Evolutionary conservation across 2,888 invertebrate genomes (phyloP).

Genomic region (Hermodice carunculata): DNA sequence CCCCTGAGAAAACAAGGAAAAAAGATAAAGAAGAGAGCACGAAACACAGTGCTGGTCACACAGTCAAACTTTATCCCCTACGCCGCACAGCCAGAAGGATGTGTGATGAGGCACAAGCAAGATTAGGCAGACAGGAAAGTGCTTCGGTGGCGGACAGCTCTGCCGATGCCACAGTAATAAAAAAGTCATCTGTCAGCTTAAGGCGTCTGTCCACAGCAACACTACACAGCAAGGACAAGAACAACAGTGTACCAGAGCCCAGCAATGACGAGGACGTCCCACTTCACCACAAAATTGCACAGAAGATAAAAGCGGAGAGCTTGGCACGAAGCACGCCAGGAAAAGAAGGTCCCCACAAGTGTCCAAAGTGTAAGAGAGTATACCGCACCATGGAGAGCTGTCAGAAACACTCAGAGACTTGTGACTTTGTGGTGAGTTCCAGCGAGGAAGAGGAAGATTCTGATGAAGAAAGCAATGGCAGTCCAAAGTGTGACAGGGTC

Average conservation of each 20-base stretch:
- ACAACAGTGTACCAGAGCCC: neutral
- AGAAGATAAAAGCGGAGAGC: slow-evolving; percentile 69
- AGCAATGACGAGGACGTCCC: slow-evolving; percentile 40
- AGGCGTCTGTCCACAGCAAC: too few relatives aligned
- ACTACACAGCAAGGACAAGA: neutral
- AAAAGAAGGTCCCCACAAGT: slow-evolving; percentile 79
- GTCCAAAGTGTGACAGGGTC: neutral
- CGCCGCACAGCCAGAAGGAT: slow-evolving; percentile 1
- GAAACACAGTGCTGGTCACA: neutral
- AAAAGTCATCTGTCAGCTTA: too few relatives aligned
- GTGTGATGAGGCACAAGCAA: too few relatives aligned
- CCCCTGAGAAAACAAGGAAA: too few relatives aligned
- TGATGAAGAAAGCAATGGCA: slow-evolving; percentile 18
- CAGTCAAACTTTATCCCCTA: slow-evolving; percentile 1
- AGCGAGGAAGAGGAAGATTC: slow-evolving; percentile 64
- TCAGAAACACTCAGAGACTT: slow-evolving; percentile 62
- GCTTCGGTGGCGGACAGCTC: too few relatives aligned
- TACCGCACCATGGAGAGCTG: slow-evolving; percentile 69
- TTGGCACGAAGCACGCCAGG: slow-evolving; percentile 61
- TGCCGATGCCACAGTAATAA: too few relatives aligned
- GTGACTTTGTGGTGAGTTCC: slow-evolving; percentile 69
- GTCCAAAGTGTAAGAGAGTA: slow-evolving; percentile 84
- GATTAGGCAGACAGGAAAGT: too few relatives aligned
- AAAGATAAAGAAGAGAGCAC: too few relatives aligned
- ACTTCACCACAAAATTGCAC: slow-evolving; percentile 71